Base-by-base conservation (phyloP, 2,888 invertebrate species). In the Drosophila merina region DNA sequence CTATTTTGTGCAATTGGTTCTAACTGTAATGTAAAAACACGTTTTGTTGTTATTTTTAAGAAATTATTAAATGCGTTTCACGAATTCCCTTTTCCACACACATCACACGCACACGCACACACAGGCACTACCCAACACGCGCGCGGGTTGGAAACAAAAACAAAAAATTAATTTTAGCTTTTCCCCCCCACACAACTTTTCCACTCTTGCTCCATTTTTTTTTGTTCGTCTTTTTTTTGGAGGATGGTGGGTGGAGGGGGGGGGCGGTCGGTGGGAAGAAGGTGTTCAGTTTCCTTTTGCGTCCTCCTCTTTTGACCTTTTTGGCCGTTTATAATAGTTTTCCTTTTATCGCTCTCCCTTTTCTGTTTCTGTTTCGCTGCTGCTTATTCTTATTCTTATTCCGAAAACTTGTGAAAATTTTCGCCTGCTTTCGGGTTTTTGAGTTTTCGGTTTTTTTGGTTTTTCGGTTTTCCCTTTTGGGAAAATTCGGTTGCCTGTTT, bases 101-200 rank as follows among this genome's bases (percentile, higher is more conserved):
- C 12, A n/a, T 38, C 4, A 5, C 49, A 54, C 10, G 12, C 26
- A 44, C 55, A 45, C 50, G 58, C 28, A 54, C 40, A 36, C 31
- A 45, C 44, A 31, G 6, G 49, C 57, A 57, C 42, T 47, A 20
- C 20, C 20, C 20, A 47, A 52, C 49, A 48, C 28, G 12, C 51
- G 70, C 68, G 71, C 83, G 72, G 74, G 72, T 86, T 60, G 60
- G 85, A 69, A 84, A 82, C 81, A 86, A 86, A 79, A 88, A 86
- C 83, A 84, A 87, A 81, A 82, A 87, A 70, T 85, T 82, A 77
- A 87, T 79, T 83, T 87, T 83, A 82, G 75, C 79, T 82, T 73
- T 85, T 86, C 77, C 68, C 81, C 81, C 82, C 78, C 51, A 44
- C 77, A 54, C 54, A 54, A 72, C 72, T 82, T 77, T 87, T 82